These are phyloP conservation scores for Triplophysa bombifrons DNA, from an alignment of 2,797 vertebrate species.

Conservation along the genomic window DNA sequence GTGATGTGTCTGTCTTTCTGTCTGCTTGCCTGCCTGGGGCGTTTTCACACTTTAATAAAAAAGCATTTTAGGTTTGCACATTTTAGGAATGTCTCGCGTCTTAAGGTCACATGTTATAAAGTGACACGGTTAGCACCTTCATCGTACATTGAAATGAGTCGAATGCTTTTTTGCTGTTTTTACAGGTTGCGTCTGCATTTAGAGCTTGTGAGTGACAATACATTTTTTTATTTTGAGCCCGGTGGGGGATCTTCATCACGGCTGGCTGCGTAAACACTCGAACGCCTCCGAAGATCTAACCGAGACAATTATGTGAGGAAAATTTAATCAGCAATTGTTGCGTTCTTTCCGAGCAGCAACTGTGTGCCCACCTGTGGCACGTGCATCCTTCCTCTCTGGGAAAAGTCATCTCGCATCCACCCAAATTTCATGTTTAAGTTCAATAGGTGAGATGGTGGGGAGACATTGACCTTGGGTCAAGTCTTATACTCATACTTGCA, in stretches of 20 bases:
- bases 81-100: background rate
- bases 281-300: conserved; percentile 35
- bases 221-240: conserved; percentile 31
- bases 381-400: background rate
- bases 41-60: background rate
- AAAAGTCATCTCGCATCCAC: background rate
- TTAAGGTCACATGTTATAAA: background rate
- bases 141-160: background rate
- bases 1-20: background rate
- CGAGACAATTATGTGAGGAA: conserved; percentile 27
- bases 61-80: background rate
- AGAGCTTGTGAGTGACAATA: conserved; percentile 7
- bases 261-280: conserved; percentile 32
- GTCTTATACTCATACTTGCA: background rate
- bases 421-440: background rate
- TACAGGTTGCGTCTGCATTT: conserved; percentile 2
- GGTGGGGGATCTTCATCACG: conserved; percentile 33
- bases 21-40: background rate
- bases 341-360: background rate
- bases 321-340: conserved; percentile 34
- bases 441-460: background rate
- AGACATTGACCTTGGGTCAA: background rate
- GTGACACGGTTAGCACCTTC: background rate
- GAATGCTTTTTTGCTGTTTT: conserved; percentile 7
- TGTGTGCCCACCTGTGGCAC: conserved; percentile 8